Evolutionary conservation across 2,888 invertebrate species (phyloP).

Genomic region (Thymelicus acteon): DNA sequence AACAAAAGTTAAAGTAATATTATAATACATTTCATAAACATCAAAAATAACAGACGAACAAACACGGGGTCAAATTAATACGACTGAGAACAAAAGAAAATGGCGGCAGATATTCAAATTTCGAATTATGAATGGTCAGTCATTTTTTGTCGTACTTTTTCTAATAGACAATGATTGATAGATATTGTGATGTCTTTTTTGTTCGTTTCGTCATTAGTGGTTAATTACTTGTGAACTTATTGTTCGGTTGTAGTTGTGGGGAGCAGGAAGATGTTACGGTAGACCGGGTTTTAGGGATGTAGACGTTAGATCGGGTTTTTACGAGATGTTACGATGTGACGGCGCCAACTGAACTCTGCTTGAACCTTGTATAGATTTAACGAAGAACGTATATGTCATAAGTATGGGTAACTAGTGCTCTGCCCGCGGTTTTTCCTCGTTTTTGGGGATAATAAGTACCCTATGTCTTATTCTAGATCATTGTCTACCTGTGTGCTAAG

Average conservation of each 20-base stretch:
- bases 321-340: too few relatives aligned
- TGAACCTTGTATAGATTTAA: too few relatives aligned
- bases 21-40: background rate
- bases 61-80: slow-evolving; percentile 13
- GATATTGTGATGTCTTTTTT: slow-evolving; percentile 78
- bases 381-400: too few relatives aligned
- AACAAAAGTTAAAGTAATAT: slow-evolving; percentile 1
- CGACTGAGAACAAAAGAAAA: slow-evolving; percentile 39
- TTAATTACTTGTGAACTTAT: slow-evolving; percentile 78
- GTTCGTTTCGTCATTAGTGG: slow-evolving; percentile 75
- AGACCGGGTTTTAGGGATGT: slow-evolving; percentile 49
- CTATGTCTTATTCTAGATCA: too few relatives aligned
- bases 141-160: slow-evolving; percentile 54
- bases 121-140: slow-evolving; percentile 69
- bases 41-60: background rate
- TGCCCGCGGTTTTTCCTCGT: too few relatives aligned
- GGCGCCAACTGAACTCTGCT: too few relatives aligned
- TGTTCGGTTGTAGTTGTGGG: slow-evolving; percentile 65
- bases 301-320: too few relatives aligned
- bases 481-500: too few relatives aligned
- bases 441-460: too few relatives aligned
- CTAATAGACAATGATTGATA: slow-evolving; percentile 79
- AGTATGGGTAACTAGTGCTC: too few relatives aligned
- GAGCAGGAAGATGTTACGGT: slow-evolving; percentile 46
- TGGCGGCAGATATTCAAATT: slow-evolving; percentile 67